Percentiles rank a stretch among this genome's conserved stretches.
These are phyloP conservation scores for Epinotia brunnichana DNA, from an alignment of 2,888 invertebrate species.

Conservation along the genomic window DNA sequence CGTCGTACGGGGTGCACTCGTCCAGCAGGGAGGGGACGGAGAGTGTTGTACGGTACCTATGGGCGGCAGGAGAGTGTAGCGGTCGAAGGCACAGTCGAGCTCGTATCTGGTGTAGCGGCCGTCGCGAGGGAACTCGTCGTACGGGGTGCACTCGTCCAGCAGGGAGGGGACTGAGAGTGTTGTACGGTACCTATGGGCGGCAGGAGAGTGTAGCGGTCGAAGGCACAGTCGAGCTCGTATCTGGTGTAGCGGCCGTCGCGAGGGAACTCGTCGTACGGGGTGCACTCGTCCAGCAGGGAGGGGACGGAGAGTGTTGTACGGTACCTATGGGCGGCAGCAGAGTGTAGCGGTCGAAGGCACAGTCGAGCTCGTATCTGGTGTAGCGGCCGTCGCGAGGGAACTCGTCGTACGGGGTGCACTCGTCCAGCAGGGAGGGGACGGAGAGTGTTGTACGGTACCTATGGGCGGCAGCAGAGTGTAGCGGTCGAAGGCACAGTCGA, in stretches of 20 bases:
- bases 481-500: constrained; percentile 68
- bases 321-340: constrained; percentile 68
- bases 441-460: constrained; percentile 64
- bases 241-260: constrained; percentile 66
- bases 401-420: constrained; percentile 52
- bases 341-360: constrained; percentile 67
- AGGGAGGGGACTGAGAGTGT: constrained; percentile 67
- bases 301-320: constrained; percentile 68
- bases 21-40: constrained; percentile 66
- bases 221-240: constrained; percentile 69
- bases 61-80: constrained; percentile 70
- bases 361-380: constrained; percentile 69
- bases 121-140: constrained; percentile 54
- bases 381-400: constrained; percentile 63
- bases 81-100: constrained; percentile 68
- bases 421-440: constrained; percentile 65
- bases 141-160: constrained; percentile 62
- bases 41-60: constrained; percentile 64
- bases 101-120: constrained; percentile 67
- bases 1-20: constrained; percentile 55
- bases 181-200: constrained; percentile 67
- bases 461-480: constrained; percentile 71
- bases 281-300: constrained; percentile 64
- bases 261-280: constrained; percentile 48
- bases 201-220: constrained; percentile 67